Conservation (phyloP, 2,888 invertebrate species). For the Rambutsinella grinnellia region DNA sequence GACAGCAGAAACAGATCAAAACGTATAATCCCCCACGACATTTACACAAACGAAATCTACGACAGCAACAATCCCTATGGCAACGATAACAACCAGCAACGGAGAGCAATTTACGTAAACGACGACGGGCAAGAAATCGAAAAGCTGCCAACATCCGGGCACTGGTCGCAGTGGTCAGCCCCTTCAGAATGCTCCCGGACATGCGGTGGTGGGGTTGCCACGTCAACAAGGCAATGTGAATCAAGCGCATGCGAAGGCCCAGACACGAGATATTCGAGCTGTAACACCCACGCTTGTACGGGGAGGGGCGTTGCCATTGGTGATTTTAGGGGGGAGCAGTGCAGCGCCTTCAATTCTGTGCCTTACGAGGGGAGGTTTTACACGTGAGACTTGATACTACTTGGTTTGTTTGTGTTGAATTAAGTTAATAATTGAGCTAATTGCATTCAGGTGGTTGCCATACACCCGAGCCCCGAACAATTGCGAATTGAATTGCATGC, state of each 20-base stretch:
- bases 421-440: background rate
- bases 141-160: background rate
- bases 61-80: no score
- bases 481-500: slow-evolving; percentile 97
- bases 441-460: slow-evolving; percentile 81
- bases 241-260: slow-evolving; percentile 80
- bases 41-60: slow-evolving; percentile 4
- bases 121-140: slow-evolving; percentile 13
- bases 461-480: slow-evolving; percentile 89
- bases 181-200: slow-evolving; percentile 88
- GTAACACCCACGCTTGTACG: slow-evolving; percentile 82
- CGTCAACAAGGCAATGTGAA: slow-evolving; percentile 85
- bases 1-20: no score
- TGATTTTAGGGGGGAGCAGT: slow-evolving; percentile 94
- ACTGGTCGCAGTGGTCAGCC: slow-evolving; percentile 78
- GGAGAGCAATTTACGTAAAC: slow-evolving; percentile 20
- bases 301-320: slow-evolving; percentile 49
- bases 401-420: background rate
- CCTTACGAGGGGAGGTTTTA: slow-evolving; percentile 87
- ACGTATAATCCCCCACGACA: slow-evolving; percentile 7
- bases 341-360: slow-evolving; percentile 84
- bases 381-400: slow-evolving; percentile 75
- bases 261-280: slow-evolving; percentile 87
- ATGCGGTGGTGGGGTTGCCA: slow-evolving; percentile 94
- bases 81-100: no score